Evolutionary conservation across 2,888 invertebrate species (phyloP).

Genomic region (Phyllotreta striolata): DNA sequence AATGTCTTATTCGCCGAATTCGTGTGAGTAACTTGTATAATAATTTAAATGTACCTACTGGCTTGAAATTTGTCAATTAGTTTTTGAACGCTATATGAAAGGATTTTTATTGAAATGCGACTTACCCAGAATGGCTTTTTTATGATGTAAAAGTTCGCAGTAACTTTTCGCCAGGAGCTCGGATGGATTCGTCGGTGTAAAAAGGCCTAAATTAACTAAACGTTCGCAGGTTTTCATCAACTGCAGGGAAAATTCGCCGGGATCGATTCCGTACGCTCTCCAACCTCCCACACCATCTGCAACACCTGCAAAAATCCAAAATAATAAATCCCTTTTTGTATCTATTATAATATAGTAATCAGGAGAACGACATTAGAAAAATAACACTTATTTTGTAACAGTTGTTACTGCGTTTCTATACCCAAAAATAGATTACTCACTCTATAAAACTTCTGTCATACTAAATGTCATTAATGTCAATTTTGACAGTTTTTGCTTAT

Average conservation of each 20-base stretch:
- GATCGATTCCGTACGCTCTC: constrained; percentile 97
- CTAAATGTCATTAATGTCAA: no score
- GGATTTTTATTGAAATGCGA: not conserved
- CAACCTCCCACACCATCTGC: constrained; percentile 99
- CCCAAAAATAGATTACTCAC: no score
- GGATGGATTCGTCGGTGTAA: constrained; percentile 86
- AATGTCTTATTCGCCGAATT: no score
- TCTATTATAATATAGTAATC: no score
- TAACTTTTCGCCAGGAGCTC: constrained; percentile 91
- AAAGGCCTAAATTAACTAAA: constrained; percentile 87
- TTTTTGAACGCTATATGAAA: not conserved
- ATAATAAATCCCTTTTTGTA: not conserved
- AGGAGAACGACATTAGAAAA: no score
- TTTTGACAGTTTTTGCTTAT: no score
- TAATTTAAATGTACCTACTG: no score
- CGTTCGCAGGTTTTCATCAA: constrained; percentile 95
- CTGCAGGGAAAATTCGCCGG: constrained; percentile 93
- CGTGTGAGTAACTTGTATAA: no score
- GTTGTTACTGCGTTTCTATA: no score
- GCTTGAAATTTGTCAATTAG: constrained; percentile 8
- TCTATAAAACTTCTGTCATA: no score
- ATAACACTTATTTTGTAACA: no score
- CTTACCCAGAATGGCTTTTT: constrained; percentile 86
- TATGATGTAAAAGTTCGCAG: constrained; percentile 89
- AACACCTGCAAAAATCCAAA: constrained; percentile 73